Base-by-base conservation (phyloP, 2,888 invertebrate species). In the Psylliodes chrysocephalus region DNA sequence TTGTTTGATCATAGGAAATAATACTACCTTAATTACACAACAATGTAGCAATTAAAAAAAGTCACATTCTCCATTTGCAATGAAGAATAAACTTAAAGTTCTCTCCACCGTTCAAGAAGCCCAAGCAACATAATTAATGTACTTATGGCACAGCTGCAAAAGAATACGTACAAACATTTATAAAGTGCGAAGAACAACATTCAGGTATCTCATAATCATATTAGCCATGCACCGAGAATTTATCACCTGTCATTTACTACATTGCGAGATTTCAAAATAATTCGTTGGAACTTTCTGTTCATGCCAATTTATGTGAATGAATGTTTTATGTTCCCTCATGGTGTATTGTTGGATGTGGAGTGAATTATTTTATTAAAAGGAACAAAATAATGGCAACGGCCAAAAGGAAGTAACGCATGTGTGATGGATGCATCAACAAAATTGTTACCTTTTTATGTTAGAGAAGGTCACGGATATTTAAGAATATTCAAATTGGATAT, bases 171-270 rank as follows among this genome's bases (percentile, higher is more conserved):
- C 64, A 68, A 67, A 64, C 69, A 67, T 70, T 67, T 64, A 69
- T 70, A 69, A 71, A 72, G 72, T 71, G 72, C 68, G 71, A 72
- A 72, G 70, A 71, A 71, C 72, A 72, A 71, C 71, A 70, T 72
- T 69, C 70, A 66, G 64, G 68, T 64, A 69, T 68, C 72, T 72
- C 67, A 71, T 71, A 72, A 72, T 72, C 70, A 72, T 72, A 72
- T 72, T 72, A 71, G 69, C 68, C 56, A 68, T 72, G 72, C 69
- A 66, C 65, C 51, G 64, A 65, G 64, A 69, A 72, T 72, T 72
- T 72, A 72, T 71, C 66, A 67, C 72, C 72, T 71, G 69, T 72
- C 72, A 62, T 67, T 64, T 63, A 52, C 68, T 64, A 70, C 71
- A 70, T 68, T 67, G 71, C 67, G 63, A 63, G 68, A 67, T 69